A percentile compares a stretch with the other conserved stretches of the same genome.
Evolutionary conservation across 2,888 invertebrate genomes (phyloP).

Genomic region (Luffia ferchaultella): DNA sequence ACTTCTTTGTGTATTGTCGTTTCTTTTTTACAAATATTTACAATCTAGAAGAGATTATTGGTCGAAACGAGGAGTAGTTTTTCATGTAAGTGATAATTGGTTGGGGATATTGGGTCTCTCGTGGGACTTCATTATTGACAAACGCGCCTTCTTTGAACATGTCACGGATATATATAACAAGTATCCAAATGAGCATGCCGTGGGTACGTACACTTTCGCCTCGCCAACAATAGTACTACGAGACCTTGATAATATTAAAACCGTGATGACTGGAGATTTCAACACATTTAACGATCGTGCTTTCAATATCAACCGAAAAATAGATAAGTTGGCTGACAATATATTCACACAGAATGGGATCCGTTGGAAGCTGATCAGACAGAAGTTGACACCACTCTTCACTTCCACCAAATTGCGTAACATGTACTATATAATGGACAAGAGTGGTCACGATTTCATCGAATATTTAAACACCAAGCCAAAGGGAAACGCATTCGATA

Average conservation of each 20-base stretch:
- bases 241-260: constrained; percentile 2
- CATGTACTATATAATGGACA: constrained; percentile 41
- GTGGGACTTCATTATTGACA: background rate
- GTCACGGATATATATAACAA: background rate
- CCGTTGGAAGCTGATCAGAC: constrained; percentile 42
- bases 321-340: constrained; percentile 33
- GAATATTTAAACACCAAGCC: constrained; percentile 23
- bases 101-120: background rate
- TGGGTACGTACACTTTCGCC: background rate
- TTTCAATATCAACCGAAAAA: constrained; percentile 5
- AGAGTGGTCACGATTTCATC: constrained; percentile 34
- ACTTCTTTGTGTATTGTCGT: background rate
- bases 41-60: constrained; percentile 4
- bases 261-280: constrained; percentile 4
- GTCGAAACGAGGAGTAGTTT: constrained; percentile 12
- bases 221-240: background rate
- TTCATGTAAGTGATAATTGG: constrained; percentile 20
- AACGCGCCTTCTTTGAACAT: background rate
- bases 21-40: background rate
- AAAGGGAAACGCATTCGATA: background rate
- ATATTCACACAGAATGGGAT: constrained; percentile 34
- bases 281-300: constrained; percentile 1
- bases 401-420: constrained; percentile 38
- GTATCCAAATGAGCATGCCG: constrained; percentile 1
- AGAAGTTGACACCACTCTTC: constrained; percentile 43